Percentiles rank a stretch among this genome's conserved stretches.
Evolutionary conservation across 2,113 vertebrate genomes (phyloP).

Genomic region (Neolamprologus sp.): DNA sequence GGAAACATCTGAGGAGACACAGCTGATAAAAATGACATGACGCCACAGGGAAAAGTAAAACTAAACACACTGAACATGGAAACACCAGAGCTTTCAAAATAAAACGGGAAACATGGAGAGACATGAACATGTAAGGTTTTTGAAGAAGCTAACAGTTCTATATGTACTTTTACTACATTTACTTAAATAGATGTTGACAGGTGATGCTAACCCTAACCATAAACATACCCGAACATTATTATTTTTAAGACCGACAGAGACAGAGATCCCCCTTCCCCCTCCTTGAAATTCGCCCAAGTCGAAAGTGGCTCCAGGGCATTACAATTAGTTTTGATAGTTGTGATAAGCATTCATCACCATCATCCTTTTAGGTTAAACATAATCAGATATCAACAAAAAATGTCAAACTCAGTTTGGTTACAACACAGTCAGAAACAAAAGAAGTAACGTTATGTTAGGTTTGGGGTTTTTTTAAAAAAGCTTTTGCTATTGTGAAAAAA

Average conservation of each 20-base stretch:
- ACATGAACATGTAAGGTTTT: neutral
- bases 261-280: neutral
- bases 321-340: neutral
- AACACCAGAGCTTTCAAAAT: neutral
- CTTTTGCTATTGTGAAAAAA: neutral
- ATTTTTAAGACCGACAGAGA: neutral
- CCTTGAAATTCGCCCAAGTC: neutral
- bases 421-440: neutral
- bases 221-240: neutral
- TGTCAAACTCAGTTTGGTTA: neutral
- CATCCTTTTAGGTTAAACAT: neutral
- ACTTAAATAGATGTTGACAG: neutral
- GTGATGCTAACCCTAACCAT: neutral
- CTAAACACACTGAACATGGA: neutral
- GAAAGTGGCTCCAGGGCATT: neutral
- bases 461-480: fast-evolving
- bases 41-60: neutral
- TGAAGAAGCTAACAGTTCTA: neutral
- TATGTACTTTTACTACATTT: neutral
- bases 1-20: neutral
- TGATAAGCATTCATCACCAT: neutral
- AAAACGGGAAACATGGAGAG: neutral
- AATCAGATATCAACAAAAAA: neutral
- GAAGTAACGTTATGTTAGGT: neutral
- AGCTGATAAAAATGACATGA: neutral